A percentile compares a stretch with the other conserved stretches of the same genome.
These are phyloP conservation scores for Acronicta leporina DNA, from an alignment of 2,888 invertebrate species.

Conservation along the genomic window DNA sequence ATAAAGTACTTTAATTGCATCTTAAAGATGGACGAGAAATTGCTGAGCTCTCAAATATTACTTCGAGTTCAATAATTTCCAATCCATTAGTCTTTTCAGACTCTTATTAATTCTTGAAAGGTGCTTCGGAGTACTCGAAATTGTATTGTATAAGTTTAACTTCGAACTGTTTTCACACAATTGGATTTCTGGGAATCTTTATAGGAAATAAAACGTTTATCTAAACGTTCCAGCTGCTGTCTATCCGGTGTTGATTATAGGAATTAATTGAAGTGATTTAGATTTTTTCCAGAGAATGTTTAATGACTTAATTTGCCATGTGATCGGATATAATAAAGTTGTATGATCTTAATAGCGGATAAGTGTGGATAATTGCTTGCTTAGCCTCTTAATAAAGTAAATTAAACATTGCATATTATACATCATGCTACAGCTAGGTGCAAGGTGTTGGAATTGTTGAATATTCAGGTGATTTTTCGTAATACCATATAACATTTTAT, in stretches of 20 bases:
- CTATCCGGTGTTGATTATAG: conserved; percentile 20
- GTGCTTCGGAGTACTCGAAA: conserved; percentile 46
- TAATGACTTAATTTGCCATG: conserved; percentile 27
- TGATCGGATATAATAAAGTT: conserved; percentile 30
- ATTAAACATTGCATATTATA: not conserved
- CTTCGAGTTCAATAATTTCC: conserved; percentile 59
- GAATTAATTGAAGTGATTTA: conserved; percentile 23
- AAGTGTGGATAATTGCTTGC: conserved; percentile 24
- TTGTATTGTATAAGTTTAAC: conserved; percentile 48
- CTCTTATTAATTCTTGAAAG: conserved; percentile 59
- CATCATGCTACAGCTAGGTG: not conserved
- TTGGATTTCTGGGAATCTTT: conserved; percentile 25
- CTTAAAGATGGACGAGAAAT: conserved; percentile 67
- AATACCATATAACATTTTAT: not conserved
- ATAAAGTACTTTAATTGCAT: conserved; percentile 77
- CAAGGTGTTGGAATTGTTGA: not conserved
- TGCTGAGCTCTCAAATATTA: conserved; percentile 51
- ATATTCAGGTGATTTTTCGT: not conserved
- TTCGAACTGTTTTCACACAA: conserved; percentile 31
- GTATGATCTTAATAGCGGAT: conserved; percentile 23
- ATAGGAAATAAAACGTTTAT: conserved; percentile 26
- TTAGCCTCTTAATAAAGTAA: conserved; percentile 1
- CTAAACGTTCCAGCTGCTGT: conserved; percentile 15
- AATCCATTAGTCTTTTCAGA: conserved; percentile 67
- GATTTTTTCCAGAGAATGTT: conserved; percentile 20